Evolutionary conservation across 1,140 invertebrate genomes (phyloP).

Genomic region (Campoletis sonorensis): DNA sequence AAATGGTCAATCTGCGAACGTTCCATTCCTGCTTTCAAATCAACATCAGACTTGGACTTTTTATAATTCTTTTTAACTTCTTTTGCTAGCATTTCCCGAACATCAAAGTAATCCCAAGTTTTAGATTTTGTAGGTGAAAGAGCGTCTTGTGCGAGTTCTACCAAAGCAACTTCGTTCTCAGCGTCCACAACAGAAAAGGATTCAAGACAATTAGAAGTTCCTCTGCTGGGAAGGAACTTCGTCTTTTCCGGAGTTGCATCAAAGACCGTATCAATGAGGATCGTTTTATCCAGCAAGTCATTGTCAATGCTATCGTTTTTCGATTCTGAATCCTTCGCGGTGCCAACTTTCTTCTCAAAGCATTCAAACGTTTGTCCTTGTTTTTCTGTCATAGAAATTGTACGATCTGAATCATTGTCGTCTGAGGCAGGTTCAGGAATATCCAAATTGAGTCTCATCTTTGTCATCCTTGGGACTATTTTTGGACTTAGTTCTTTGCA

Average conservation of each 20-base stretch:
- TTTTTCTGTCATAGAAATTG: constrained; percentile 2
- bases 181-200: background rate
- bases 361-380: background rate
- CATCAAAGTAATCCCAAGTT: background rate
- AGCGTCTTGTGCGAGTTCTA: background rate
- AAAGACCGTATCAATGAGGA: constrained; percentile 53
- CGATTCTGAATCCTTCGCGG: background rate
- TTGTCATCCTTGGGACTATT: constrained; percentile 43
- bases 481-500: constrained; percentile 57
- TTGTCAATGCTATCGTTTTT: background rate
- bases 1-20: too few relatives aligned
- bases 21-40: too few relatives aligned
- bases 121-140: background rate
- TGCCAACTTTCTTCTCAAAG: too few relatives aligned
- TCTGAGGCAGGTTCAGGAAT: constrained; percentile 46
- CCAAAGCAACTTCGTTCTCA: background rate
- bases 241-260: constrained; percentile 12
- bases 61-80: too few relatives aligned
- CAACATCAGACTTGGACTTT: too few relatives aligned
- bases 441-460: constrained; percentile 51
- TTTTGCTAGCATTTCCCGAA: background rate
- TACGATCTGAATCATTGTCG: background rate
- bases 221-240: background rate
- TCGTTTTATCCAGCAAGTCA: constrained; percentile 54
- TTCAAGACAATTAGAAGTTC: background rate